Base-by-base conservation (phyloP, 2,888 invertebrate species). In the Caenorhabditis angaria region DNA sequence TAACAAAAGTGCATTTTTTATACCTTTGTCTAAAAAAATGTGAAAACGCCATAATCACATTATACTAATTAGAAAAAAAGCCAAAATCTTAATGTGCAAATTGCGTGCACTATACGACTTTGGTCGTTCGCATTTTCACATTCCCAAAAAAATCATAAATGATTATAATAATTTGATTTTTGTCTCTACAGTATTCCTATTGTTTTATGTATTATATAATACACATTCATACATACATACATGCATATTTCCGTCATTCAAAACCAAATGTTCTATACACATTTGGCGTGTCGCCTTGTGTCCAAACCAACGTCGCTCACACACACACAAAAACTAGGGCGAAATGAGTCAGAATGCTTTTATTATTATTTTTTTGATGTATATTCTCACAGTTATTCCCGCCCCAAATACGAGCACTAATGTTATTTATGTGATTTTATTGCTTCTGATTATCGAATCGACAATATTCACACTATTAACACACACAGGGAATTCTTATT, bases 321-420 rank as follows among this genome's bases (percentile, higher is more conserved):
- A 47, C 29, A 20, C 20, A 35, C 50, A 41, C 41, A 25, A 27
- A 20, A 8, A 64, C n/a, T 41, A 41, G 27, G 48, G 61, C 50
- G 55, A 57, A 50, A 35, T 53, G 27, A n/a, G 22, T 53, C 58
- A n/a, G 2, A 35, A 28, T 27, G 5, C 41, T 51, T n/a, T 27
- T 3, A 32, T n/a, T 22, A 12, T 32, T 22, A 22, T 22, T 48
- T 28, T 55, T 54, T 10, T n/a, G n/a, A 12, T 29, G 2, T 29
- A 20, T 10, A 53, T 29, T 47, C 48, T 10, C 41, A 41, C 41
- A 41, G 41, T 51, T 20, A 22, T 24, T 50, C 50, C 60, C 60
- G 51, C 60, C 60, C 27, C 32, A 48, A 22, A 1, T 1, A 12
- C 29, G 51, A 25, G 2, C 50, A 29, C 12, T 20, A 14, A 5